Percentiles rank a stretch among this genome's conserved stretches.
Conservation (phyloP, 1,140 invertebrate genomes). For the Atta texana region DNA sequence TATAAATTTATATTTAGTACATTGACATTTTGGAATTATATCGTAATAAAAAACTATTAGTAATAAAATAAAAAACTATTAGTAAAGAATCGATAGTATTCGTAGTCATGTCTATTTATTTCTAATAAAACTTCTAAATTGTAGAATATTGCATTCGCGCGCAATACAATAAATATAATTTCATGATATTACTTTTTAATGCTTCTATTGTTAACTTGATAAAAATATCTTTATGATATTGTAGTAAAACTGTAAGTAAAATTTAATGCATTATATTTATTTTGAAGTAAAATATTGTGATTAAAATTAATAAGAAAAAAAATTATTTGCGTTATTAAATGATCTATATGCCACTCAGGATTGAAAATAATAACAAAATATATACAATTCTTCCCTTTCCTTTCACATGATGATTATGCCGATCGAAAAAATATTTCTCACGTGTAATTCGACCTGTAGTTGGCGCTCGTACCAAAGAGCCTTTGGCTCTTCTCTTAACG, state of each 20-base stretch:
- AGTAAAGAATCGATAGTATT: slow-evolving; percentile 36
- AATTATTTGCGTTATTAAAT: not conserved
- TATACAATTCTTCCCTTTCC: not conserved
- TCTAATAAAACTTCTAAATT: slow-evolving; percentile 17
- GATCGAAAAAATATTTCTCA: slow-evolving; percentile 39
- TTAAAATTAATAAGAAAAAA: not conserved
- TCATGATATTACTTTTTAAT: not conserved
- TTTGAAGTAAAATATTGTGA: slow-evolving; percentile 8
- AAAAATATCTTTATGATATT: slow-evolving; percentile 18
- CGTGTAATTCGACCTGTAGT: slow-evolving; percentile 26
- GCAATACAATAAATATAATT: slow-evolving; percentile 40
- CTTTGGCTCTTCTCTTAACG: not conserved
- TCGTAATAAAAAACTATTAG: slow-evolving; percentile 18
- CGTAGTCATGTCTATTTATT: slow-evolving; percentile 2
- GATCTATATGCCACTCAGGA: not conserved
- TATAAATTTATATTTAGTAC: not conserved
- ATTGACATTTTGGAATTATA: not conserved
- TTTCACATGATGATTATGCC: slow-evolving; percentile 25
- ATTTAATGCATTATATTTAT: not conserved
- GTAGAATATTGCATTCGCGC: slow-evolving; percentile 30
- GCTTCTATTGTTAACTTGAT: not conserved
- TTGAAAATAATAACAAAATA: slow-evolving; percentile 5
- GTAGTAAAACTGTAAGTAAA: not conserved
- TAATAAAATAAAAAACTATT: slow-evolving; percentile 17
- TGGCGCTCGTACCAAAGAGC: slow-evolving; percentile 44